A percentile compares a stretch with the other conserved stretches of the same genome.
These are phyloP conservation scores for Trochalopteron elliotii DNA, from an alignment of 2,113 vertebrate genomes.

Conservation along the genomic window DNA sequence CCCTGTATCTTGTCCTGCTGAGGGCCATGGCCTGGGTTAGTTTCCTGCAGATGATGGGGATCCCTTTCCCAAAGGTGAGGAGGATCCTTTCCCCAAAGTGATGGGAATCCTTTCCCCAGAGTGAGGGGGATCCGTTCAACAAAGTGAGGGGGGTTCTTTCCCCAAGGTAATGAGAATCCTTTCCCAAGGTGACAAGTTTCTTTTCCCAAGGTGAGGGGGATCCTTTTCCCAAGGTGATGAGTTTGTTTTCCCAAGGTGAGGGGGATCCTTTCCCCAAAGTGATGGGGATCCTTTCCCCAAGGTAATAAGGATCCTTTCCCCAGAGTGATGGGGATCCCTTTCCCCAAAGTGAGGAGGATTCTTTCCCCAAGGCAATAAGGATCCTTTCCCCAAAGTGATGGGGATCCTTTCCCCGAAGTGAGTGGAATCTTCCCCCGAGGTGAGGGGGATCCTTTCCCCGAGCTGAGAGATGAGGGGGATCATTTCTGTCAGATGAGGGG, in stretches of 20 bases:
- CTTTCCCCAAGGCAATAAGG: accelerated
- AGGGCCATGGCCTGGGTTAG: neutral
- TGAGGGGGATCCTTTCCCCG: neutral
- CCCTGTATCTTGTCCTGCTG: neutral
- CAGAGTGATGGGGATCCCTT: accelerated
- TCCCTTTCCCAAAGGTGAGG: accelerated
- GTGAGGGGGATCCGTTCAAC: too few species aligned
- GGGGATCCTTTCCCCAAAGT: neutral
- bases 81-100: accelerated
- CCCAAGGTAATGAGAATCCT: accelerated
- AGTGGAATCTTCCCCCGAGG: accelerated
- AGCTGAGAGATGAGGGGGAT: too few species aligned
- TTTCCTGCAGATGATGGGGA: neutral
- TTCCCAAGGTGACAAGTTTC: accelerated
- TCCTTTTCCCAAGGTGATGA: too few species aligned
- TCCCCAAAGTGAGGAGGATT: accelerated
- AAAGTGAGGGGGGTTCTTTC: accelerated
- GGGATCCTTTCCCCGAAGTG: accelerated
- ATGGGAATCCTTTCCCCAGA: accelerated
- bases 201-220: too few species aligned
- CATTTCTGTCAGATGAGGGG: neutral
- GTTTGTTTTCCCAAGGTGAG: accelerated
- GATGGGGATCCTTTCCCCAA: accelerated
- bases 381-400: neutral
- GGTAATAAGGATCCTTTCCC: accelerated